These are phyloP conservation scores for Clarias macrocephalus DNA, from an alignment of 2,113 vertebrate genomes.

Conservation along the genomic window DNA sequence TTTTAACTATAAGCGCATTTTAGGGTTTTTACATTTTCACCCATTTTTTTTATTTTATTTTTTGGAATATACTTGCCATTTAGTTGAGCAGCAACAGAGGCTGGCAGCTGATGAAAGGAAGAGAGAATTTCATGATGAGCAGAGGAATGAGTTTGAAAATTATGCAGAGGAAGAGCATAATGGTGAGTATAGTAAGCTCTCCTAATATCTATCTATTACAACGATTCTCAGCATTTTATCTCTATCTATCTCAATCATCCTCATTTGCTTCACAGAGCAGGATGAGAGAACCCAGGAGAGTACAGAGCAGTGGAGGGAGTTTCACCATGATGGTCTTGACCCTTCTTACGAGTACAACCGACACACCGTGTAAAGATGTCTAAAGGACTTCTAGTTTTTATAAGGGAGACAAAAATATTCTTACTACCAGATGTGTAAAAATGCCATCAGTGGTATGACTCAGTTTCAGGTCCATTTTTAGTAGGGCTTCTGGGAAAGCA, in stretches of 20 bases:
- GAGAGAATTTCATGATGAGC: conserved; percentile 79
- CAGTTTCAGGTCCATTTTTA: conserved; percentile 4
- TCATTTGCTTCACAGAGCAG: conserved; percentile 70
- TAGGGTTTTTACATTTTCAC: no score
- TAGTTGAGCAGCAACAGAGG: conserved; percentile 80
- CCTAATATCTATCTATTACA: background rate
- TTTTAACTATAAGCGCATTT: background rate
- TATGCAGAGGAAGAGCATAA: conserved; percentile 79
- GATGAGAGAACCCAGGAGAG: conserved; percentile 77
- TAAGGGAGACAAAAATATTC: background rate
- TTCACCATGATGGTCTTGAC: conserved; percentile 80
- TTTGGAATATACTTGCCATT: background rate
- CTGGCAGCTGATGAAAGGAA: conserved; percentile 75
- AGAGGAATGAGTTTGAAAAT: conserved; percentile 77
- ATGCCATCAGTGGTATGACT: background rate
- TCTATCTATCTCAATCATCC: background rate
- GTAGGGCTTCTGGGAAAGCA: background rate
- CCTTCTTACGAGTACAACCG: conserved; percentile 77
- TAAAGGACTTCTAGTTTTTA: background rate
- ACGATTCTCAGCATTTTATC: background rate
- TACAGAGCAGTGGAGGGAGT: conserved; percentile 82
- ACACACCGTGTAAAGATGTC: conserved; percentile 67
- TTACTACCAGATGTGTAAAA: background rate
- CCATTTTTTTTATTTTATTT: no score
- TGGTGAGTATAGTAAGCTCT: conserved; percentile 64